Evolutionary conservation across 2,113 vertebrate genomes (phyloP).

Genomic region (Neotoma lepida): DNA sequence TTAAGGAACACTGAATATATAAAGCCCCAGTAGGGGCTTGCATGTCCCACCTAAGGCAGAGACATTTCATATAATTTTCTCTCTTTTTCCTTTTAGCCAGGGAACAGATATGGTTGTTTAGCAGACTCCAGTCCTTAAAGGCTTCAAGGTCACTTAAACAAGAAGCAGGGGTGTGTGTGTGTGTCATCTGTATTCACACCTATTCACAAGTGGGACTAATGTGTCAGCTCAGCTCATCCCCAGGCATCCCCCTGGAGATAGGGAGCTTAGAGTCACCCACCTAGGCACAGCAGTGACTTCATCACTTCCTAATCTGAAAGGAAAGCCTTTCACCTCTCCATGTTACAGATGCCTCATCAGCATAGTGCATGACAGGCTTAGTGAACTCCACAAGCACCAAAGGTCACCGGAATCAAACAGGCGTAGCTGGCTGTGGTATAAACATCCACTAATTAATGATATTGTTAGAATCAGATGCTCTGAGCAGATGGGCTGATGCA

Average conservation of each 20-base stretch:
- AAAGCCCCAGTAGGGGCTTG: not conserved
- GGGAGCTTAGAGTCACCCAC: not conserved
- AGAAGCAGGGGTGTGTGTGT: not conserved
- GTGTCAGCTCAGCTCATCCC: not conserved
- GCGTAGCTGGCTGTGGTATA: fast-evolving
- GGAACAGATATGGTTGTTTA: too few species aligned
- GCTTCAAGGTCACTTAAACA: not conserved
- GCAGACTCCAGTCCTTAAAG: not conserved
- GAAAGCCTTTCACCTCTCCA: fast-evolving
- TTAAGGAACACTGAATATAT: not conserved
- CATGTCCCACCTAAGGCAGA: not conserved
- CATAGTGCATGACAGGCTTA: fast-evolving
- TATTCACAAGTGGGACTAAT: not conserved
- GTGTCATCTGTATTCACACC: too few species aligned
- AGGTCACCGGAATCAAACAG: too few species aligned
- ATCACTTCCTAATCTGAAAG: too few species aligned
- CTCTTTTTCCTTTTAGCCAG: not conserved
- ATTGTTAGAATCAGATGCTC: fast-evolving
- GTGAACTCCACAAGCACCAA: fast-evolving
- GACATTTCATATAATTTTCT: not conserved
- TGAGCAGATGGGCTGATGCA: fast-evolving
- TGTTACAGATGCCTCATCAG: too few species aligned
- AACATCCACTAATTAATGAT: fast-evolving
- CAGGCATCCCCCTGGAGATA: fast-evolving
- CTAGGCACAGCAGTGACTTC: not conserved